phyloP scores from a whole-genome alignment of 2,113 vertebrate genomes.

The Eulemur macaco region DNA sequence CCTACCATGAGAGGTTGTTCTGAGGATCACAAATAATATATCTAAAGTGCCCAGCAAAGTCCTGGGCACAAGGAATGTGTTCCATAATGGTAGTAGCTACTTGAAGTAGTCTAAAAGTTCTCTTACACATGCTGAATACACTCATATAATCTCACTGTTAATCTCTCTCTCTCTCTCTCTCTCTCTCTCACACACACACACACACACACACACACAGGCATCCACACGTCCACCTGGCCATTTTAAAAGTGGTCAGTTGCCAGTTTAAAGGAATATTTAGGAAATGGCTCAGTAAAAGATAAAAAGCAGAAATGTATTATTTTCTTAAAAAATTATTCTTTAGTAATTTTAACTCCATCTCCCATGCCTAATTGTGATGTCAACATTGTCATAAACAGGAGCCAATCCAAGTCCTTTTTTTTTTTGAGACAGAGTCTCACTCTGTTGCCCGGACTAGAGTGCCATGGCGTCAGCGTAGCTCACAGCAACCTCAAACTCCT shows the following conservation, averaged over 20 bases:
- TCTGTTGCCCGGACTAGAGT: too few species aligned
- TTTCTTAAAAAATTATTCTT: conserved; percentile 16
- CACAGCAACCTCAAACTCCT: too few species aligned
- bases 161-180: neutral
- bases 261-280: conserved; percentile 21
- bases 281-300: neutral
- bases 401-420: neutral
- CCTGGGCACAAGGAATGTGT: neutral
- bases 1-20: neutral
- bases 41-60: neutral
- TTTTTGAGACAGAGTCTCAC: too few species aligned
- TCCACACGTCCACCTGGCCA: neutral
- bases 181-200: neutral
- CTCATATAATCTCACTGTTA: neutral
- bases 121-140: neutral
- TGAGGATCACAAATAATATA: neutral
- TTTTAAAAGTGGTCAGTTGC: neutral
- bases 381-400: neutral
- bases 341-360: neutral
- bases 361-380: neutral
- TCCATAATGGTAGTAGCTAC: neutral
- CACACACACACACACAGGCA: neutral
- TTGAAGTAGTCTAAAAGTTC: neutral
- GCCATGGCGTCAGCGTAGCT: too few species aligned
- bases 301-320: conserved; percentile 19